These are phyloP conservation scores for Aleiodes leptofemur DNA, from an alignment of 2,888 invertebrate genomes.

Conservation along the genomic window DNA sequence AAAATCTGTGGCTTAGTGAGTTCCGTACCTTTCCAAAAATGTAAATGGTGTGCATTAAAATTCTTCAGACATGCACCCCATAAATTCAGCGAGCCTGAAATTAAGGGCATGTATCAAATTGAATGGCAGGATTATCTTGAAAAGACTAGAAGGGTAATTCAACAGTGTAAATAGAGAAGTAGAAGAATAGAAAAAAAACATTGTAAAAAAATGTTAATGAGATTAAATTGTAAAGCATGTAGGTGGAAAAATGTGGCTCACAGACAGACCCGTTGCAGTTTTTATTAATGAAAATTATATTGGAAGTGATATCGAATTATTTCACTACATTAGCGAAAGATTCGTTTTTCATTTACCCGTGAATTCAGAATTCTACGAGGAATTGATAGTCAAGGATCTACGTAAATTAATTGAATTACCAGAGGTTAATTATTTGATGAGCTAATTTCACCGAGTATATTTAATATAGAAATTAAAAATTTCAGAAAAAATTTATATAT, in stretches of 20 bases:
- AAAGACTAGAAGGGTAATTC: conserved; percentile 66
- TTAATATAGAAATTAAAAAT: conserved; percentile 4
- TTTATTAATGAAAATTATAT: conserved; percentile 76
- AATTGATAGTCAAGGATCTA: conserved; percentile 75
- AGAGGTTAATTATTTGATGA: conserved; percentile 65
- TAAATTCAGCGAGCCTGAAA: conserved; percentile 56
- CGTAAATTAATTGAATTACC: conserved; percentile 74
- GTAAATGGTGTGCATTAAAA: conserved; percentile 57
- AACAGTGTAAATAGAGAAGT: not conserved
- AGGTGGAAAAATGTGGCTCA: conserved; percentile 76
- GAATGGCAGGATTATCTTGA: conserved; percentile 75
- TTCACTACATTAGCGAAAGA: conserved; percentile 74
- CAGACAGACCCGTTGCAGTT: conserved; percentile 76
- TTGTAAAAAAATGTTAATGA: conserved; percentile 2
- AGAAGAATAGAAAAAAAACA: too few relatives aligned
- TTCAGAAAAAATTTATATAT: conserved; percentile 28
- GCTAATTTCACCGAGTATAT: conserved; percentile 59
- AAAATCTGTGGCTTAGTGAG: conserved; percentile 59
- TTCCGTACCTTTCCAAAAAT: conserved; percentile 58
- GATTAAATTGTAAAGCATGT: conserved; percentile 50
- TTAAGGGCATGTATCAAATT: conserved; percentile 62
- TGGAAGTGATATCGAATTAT: conserved; percentile 77
- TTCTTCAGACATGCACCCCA: conserved; percentile 55
- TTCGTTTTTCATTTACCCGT: conserved; percentile 74
- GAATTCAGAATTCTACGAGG: conserved; percentile 74